Base-by-base conservation (phyloP, 2,797 vertebrate genomes). In the Notolabrus celidotus region DNA sequence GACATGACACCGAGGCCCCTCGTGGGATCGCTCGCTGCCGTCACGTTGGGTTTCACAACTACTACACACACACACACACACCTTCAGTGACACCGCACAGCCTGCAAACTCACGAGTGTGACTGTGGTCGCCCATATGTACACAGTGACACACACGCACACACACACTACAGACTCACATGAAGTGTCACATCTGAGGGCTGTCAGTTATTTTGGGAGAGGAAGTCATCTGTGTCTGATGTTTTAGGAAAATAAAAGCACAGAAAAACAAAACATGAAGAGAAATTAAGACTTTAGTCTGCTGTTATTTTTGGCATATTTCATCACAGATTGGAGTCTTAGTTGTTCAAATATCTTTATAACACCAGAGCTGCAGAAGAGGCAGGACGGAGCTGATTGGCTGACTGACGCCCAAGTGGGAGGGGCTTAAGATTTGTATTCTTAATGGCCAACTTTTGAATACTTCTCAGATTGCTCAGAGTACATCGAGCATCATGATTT, bases 1-100 rank as follows among this genome's bases (percentile, higher is more conserved):
- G 92, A 96, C 95, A 96, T 93, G 94, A 95, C 95, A 96, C 93
- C 93, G 93, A 93, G 94, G 94, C 82, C 94, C 91, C 89, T 95
- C 94, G 92, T 90, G 94, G 96, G 95, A 95, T 94, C 93, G 91
- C 93, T 95, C 87, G 92, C 93, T 91, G 92, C 74, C 92, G 93
- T 93, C 94, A 94, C 91, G 93, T 89, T 90, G 89, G 75, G 81
- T 82, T 87, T 86, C 86, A 71, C 83, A 75, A 80, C 72, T 36
- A 14, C 71, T 29, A 31, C 29, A 31, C 29, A 31, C 63, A 38
- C 50, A 22, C 62, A n/a, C 68, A 71, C 82, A 79, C 77, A 74
- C 68, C 51, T 70, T 70, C 36, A 5, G 65, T 45, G 73, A 79
- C 80, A 77, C 79, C 50, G 76, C 53, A 43, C 57, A 69, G 78